These are phyloP conservation scores for Gobio occitaniae DNA, from an alignment of 2,797 vertebrate species.

Conservation along the genomic window DNA sequence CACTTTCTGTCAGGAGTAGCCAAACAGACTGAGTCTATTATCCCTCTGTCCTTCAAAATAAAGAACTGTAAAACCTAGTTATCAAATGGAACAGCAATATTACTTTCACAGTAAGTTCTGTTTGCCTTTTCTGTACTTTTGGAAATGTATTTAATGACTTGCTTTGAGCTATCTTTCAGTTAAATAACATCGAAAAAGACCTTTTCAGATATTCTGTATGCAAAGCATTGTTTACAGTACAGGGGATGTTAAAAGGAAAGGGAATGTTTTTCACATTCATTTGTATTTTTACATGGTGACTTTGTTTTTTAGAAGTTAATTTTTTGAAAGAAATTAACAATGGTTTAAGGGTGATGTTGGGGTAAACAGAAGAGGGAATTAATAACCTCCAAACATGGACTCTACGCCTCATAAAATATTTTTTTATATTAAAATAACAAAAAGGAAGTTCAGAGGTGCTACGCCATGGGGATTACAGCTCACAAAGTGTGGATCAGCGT, in stretches of 20 bases:
- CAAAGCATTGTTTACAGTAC: constrained; percentile 10
- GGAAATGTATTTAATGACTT: neutral
- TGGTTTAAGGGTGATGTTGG: neutral
- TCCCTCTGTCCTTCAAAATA: neutral
- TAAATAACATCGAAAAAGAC: neutral
- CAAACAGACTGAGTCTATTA: neutral
- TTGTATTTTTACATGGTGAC: neutral
- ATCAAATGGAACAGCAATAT: neutral
- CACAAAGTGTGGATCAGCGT: constrained; percentile 65
- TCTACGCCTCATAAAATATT: neutral
- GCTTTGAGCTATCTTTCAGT: constrained; percentile 4
- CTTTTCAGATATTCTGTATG: neutral
- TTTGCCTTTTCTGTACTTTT: neutral
- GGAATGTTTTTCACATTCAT: neutral
- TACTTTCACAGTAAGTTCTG: constrained; percentile 24
- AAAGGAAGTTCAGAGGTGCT: constrained; percentile 56
- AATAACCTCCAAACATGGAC: constrained; percentile 23
- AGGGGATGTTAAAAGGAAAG: neutral
- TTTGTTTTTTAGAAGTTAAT: neutral
- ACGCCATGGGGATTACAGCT: constrained; percentile 62
- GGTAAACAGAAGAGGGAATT: neutral
- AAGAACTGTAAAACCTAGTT: constrained; percentile 4
- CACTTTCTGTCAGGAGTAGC: neutral
- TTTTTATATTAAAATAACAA: constrained; percentile 57
- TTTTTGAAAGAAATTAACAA: neutral